These are phyloP conservation scores for Acanthosepion esculentum DNA, from an alignment of 2,888 invertebrate species.

Conservation along the genomic window DNA sequence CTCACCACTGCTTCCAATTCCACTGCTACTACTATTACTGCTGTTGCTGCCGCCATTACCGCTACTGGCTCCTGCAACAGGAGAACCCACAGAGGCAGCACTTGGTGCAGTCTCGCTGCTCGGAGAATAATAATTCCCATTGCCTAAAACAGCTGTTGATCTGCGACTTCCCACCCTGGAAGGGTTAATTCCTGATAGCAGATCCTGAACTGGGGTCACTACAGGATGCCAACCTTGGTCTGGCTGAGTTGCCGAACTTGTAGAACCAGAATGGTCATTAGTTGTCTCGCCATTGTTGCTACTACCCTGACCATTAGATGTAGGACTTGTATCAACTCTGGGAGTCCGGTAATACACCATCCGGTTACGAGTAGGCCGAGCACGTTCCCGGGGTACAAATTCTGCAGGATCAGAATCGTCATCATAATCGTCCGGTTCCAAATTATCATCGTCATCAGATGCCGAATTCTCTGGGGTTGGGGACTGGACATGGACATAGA, in stretches of 20 bases:
- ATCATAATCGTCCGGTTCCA: constrained; percentile 47
- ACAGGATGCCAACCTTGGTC: neutral
- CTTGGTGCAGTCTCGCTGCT: neutral
- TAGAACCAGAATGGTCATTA: neutral
- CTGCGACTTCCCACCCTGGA: neutral
- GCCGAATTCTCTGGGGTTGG: constrained; percentile 37
- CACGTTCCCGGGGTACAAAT: neutral
- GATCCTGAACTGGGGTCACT: neutral
- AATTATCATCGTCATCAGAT: constrained; percentile 48
- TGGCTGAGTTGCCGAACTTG: neutral
- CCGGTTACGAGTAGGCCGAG: neutral
- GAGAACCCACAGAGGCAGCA: neutral
- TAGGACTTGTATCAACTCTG: neutral
- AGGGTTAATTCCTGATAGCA: neutral
- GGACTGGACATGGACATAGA: constrained; percentile 40
- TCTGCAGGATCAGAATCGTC: constrained; percentile 50
- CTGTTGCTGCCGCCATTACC: neutral
- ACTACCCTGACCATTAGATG: neutral
- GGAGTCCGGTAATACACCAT: constrained; percentile 4
- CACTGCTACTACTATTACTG: neutral
- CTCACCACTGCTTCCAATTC: neutral
- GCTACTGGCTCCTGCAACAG: too few relatives aligned
- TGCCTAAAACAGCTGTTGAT: neutral
- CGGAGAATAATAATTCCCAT: neutral
- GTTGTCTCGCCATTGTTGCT: neutral